Conservation (phyloP, 2,888 invertebrate genomes). For the Drosophila ezoana region DNA sequence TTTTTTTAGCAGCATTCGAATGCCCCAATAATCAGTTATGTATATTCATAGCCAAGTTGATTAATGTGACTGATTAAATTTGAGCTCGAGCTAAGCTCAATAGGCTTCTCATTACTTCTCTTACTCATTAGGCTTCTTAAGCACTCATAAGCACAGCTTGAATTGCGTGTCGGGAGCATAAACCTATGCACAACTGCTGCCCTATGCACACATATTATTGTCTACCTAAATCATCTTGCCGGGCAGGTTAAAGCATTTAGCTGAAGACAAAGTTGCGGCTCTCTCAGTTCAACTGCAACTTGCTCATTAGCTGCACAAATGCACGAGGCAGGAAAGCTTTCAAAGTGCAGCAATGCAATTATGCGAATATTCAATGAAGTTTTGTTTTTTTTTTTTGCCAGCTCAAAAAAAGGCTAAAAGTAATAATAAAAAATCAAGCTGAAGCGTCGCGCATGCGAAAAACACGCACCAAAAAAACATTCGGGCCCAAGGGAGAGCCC, state of each 20-base stretch:
- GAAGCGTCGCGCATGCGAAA: slow-evolving; percentile 63
- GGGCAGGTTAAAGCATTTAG: slow-evolving; percentile 17
- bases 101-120: too few relatives aligned
- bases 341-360: slow-evolving; percentile 57
- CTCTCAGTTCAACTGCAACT: slow-evolving; percentile 51
- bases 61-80: slow-evolving; percentile 29
- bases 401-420: slow-evolving; percentile 10
- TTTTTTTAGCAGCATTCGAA: slow-evolving; percentile 1
- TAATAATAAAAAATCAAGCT: slow-evolving; percentile 22
- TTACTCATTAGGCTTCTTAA: slow-evolving; percentile 32
- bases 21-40: slow-evolving; percentile 4
- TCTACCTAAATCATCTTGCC: slow-evolving; percentile 10
- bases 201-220: slow-evolving; percentile 8
- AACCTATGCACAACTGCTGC: slow-evolving; percentile 9
- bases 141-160: slow-evolving; percentile 40
- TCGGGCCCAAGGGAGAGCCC: slow-evolving; percentile 11
- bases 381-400: slow-evolving; percentile 33
- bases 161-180: slow-evolving; percentile 37
- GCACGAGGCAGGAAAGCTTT: slow-evolving; percentile 26
- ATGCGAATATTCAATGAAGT: slow-evolving; percentile 76
- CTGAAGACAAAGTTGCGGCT: slow-evolving; percentile 47
- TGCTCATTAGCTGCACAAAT: slow-evolving; percentile 63
- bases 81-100: slow-evolving; percentile 18
- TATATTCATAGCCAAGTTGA: slow-evolving; percentile 22
- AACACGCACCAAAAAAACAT: slow-evolving; percentile 39